phyloP scores from a whole-genome alignment of 2,888 invertebrate genomes.

The Idaea straminata region DNA sequence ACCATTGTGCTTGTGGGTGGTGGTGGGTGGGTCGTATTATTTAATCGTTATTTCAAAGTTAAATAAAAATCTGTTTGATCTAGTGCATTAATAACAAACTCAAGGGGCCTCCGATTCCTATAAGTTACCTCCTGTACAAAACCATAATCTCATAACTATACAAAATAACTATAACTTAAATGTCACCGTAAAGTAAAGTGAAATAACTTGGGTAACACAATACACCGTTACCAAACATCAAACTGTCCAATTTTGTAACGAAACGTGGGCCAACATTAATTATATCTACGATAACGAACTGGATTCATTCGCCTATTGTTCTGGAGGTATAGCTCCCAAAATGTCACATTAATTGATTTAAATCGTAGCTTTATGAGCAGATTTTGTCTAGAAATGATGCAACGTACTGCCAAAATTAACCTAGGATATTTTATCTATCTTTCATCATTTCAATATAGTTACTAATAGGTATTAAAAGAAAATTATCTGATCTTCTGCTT shows the following conservation, averaged over 20 bases:
- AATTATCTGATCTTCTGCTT: too few species aligned
- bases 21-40: too few species aligned
- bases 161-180: background rate
- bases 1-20: too few species aligned
- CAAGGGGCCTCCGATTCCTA: too few species aligned
- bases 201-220: constrained; percentile 11
- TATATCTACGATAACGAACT: constrained; percentile 48
- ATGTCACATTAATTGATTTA: constrained; percentile 49
- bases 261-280: constrained; percentile 40
- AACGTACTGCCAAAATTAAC: background rate
- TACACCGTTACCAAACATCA: constrained; percentile 21
- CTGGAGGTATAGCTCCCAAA: constrained; percentile 33
- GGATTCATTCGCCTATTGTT: constrained; percentile 45
- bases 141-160: background rate
- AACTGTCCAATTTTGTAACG: constrained; percentile 40
- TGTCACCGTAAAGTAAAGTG: background rate
- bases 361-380: constrained; percentile 12
- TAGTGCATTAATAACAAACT: too few species aligned
- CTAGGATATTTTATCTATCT: too few species aligned
- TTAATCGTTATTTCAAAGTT: too few species aligned
- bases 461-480: too few species aligned
- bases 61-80: too few species aligned
- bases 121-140: background rate
- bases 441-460: too few species aligned
- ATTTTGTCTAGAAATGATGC: background rate